Evolutionary conservation across 1,140 invertebrate genomes (phyloP).

Genomic region (Amyelois transitella): DNA sequence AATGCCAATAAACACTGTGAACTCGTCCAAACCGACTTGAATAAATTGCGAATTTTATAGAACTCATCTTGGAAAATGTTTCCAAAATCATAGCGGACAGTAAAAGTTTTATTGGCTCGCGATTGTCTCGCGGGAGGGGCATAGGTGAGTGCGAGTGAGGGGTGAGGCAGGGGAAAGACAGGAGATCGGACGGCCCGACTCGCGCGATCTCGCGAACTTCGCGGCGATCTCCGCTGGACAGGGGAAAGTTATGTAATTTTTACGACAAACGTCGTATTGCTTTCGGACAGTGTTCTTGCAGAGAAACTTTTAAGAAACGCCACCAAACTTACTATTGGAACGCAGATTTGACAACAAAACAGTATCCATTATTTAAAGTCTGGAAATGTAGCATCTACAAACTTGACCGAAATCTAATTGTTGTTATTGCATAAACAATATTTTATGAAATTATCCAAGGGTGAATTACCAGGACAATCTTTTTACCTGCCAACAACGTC

Average conservation of each 20-base stretch:
- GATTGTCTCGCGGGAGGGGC: slow-evolving; percentile 55
- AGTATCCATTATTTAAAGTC: slow-evolving; percentile 31
- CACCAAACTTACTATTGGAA: slow-evolving; percentile 8
- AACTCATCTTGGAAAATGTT: slow-evolving; percentile 68
- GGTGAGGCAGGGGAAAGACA: slow-evolving; percentile 9
- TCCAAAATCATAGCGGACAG: slow-evolving; percentile 67
- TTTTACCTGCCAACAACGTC: too few relatives aligned
- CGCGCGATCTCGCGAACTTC: slow-evolving; percentile 20
- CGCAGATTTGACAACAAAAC: slow-evolving; percentile 9
- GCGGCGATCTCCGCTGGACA: slow-evolving; percentile 36
- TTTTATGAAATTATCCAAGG: neutral
- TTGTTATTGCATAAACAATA: neutral
- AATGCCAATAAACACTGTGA: slow-evolving; percentile 49
- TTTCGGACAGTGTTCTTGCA: slow-evolving; percentile 24
- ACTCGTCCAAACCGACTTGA: slow-evolving; percentile 46
- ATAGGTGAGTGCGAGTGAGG: slow-evolving; percentile 37
- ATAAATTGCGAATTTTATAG: slow-evolving; percentile 70
- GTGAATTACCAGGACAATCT: too few relatives aligned
- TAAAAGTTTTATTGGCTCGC: slow-evolving; percentile 71
- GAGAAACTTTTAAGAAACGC: slow-evolving; percentile 20
- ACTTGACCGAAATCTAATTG: neutral
- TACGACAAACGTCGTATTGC: slow-evolving; percentile 36
- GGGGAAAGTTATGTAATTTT: slow-evolving; percentile 55
- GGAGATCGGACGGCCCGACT: slow-evolving; percentile 7
- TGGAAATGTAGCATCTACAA: neutral